Evolutionary conservation across 1,140 invertebrate genomes (phyloP).

Genomic region (Pararge aegeria): DNA sequence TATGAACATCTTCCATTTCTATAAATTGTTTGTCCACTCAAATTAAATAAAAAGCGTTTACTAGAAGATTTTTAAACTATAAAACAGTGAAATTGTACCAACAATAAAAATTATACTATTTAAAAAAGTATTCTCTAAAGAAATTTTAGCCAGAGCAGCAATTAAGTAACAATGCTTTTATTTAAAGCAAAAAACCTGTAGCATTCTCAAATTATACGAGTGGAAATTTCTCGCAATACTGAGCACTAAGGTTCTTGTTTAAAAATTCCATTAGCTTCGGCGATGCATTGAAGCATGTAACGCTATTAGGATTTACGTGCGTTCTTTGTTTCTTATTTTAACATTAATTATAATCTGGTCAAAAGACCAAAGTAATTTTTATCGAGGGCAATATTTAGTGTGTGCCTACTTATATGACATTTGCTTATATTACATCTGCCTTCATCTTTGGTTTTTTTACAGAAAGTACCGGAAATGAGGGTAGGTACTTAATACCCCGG

Average conservation of each 20-base stretch:
- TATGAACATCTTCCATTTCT: too few relatives aligned
- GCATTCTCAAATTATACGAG: slow-evolving; percentile 10
- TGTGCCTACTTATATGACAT: too few relatives aligned
- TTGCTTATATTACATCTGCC: too few relatives aligned
- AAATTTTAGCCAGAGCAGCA: slow-evolving; percentile 6
- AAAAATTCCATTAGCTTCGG: slow-evolving; percentile 11
- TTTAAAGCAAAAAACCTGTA: slow-evolving; percentile 11
- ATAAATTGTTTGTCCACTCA: background rate
- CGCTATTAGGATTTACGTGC: background rate
- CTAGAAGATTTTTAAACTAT: background rate
- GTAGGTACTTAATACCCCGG: too few relatives aligned
- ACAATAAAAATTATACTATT: slow-evolving; percentile 5
- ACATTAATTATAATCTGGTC: background rate
- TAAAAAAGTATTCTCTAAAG: slow-evolving; percentile 9
- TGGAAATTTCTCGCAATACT: slow-evolving; percentile 6
- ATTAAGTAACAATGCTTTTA: slow-evolving; percentile 12
- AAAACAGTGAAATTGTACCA: slow-evolving; percentile 3
- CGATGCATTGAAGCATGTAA: background rate
- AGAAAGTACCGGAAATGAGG: too few relatives aligned
- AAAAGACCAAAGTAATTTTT: background rate
- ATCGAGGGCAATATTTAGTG: too few relatives aligned
- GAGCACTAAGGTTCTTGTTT: slow-evolving; percentile 4
- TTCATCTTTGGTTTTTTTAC: too few relatives aligned
- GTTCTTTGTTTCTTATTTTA: background rate
- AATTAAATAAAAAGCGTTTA: background rate